These are phyloP conservation scores for Diadema setosum DNA, from an alignment of 35 echinoderm and acorn worm genomes.

Conservation along the genomic window DNA sequence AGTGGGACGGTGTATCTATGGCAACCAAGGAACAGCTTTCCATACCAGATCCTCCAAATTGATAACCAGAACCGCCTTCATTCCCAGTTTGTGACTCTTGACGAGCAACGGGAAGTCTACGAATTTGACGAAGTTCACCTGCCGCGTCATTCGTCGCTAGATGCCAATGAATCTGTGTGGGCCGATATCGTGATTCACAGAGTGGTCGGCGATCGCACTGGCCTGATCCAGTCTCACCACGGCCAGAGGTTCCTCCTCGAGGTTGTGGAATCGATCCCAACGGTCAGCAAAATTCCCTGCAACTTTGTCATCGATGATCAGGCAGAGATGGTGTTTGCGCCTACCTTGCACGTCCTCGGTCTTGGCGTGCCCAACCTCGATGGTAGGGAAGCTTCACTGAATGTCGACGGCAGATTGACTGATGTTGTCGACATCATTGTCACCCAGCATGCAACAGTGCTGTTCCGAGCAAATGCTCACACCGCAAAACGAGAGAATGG, in stretches of 20 bases:
- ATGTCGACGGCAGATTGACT: slow-evolving; percentile 64
- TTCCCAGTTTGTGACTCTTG: slow-evolving; percentile 72
- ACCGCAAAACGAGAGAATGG: slow-evolving; percentile 65
- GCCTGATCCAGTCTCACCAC: slow-evolving; percentile 58
- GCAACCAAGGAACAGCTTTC: slow-evolving; percentile 48
- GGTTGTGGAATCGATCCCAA: slow-evolving; percentile 72
- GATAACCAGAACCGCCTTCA: slow-evolving; percentile 55
- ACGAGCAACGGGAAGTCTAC: slow-evolving; percentile 42
- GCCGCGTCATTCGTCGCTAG: slow-evolving; percentile 46
- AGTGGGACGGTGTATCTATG: slow-evolving; percentile 71
- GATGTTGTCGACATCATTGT: slow-evolving; percentile 73
- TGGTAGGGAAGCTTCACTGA: slow-evolving; percentile 45
- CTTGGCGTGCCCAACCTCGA: slow-evolving; percentile 39
- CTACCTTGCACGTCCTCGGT: slow-evolving; percentile 82
- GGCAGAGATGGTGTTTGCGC: slow-evolving; percentile 63
- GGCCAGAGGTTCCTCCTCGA: slow-evolving; percentile 59
- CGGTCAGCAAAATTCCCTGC: slow-evolving; percentile 70
- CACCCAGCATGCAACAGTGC: slow-evolving; percentile 44
- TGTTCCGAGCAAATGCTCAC: slow-evolving; percentile 58
- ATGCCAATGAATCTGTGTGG: neutral
- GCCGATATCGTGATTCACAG: slow-evolving; percentile 55
- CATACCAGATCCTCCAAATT: slow-evolving; percentile 49
- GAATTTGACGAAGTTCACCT: slow-evolving; percentile 91
- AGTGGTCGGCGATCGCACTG: slow-evolving; percentile 69
- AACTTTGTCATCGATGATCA: slow-evolving; percentile 70